Evolutionary conservation across 2,113 vertebrate species (phyloP).

Genomic region (Tor tambroides): DNA sequence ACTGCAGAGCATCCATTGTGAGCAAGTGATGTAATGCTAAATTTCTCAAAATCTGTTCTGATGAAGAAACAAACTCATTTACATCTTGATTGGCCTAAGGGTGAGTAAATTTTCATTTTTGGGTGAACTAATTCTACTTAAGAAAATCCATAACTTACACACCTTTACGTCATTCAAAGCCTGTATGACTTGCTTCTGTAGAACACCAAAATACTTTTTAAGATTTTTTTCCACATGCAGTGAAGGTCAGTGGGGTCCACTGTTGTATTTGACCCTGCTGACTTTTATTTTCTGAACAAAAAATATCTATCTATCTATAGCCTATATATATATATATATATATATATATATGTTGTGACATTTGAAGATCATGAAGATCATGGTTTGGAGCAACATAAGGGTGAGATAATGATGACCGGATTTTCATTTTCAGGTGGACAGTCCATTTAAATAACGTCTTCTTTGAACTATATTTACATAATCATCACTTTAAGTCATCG

Average conservation of each 20-base stretch:
- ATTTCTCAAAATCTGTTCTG: no score
- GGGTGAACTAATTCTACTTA: no score
- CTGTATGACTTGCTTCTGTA: background rate
- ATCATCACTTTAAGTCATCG: background rate
- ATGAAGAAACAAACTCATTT: no score
- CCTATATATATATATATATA: no score
- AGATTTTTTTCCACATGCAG: no score
- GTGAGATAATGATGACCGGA: background rate
- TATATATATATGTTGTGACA: no score
- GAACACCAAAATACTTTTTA: background rate
- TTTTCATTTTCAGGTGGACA: background rate
- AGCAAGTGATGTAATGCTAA: no score
- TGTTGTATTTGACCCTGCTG: background rate
- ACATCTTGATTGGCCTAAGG: no score
- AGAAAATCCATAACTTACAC: background rate
- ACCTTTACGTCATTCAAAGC: background rate
- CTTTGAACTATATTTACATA: slow-evolving; percentile 9
- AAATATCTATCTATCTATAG: no score
- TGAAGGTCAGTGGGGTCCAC: background rate
- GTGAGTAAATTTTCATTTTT: no score
- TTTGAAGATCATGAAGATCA: background rate
- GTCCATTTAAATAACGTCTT: background rate
- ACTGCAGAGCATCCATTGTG: no score
- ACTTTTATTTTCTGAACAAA: no score
- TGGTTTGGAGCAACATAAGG: background rate